These are phyloP conservation scores for Agrochola lychnidis DNA, from an alignment of 2,888 invertebrate genomes.

Conservation along the genomic window DNA sequence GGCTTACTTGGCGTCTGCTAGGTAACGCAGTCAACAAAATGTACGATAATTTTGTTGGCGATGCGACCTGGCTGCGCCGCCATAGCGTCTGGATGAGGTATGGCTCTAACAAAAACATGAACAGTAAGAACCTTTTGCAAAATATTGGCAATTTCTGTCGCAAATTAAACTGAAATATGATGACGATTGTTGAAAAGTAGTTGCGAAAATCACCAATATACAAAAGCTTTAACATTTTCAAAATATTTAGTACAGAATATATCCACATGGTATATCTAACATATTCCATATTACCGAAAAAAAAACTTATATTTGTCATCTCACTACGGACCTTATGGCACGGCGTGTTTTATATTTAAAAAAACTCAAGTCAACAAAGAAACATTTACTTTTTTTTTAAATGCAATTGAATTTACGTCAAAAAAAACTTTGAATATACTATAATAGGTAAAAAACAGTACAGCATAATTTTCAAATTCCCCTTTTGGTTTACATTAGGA, in stretches of 20 bases:
- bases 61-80: background rate
- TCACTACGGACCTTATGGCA: conserved; percentile 63
- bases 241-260: conserved; percentile 65
- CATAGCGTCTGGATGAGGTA: background rate
- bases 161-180: background rate
- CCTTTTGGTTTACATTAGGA: background rate
- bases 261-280: conserved; percentile 6
- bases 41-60: background rate
- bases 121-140: background rate
- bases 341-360: conserved; percentile 38
- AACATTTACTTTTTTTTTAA: conserved; percentile 37
- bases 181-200: background rate
- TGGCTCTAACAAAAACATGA: conserved; percentile 29
- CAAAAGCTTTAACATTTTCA: conserved; percentile 47
- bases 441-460: background rate
- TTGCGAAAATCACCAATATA: conserved; percentile 6
- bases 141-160: conserved; percentile 1
- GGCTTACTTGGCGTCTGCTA: background rate
- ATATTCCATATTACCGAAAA: conserved; percentile 14
- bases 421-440: conserved; percentile 25
- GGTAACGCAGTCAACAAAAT: background rate
- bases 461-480: background rate
- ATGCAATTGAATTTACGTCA: conserved; percentile 22
- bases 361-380: conserved; percentile 15
- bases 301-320: conserved; percentile 20